These are phyloP conservation scores for Phrynosoma platyrhinos DNA, from an alignment of 2,113 vertebrate genomes.

Conservation along the genomic window DNA sequence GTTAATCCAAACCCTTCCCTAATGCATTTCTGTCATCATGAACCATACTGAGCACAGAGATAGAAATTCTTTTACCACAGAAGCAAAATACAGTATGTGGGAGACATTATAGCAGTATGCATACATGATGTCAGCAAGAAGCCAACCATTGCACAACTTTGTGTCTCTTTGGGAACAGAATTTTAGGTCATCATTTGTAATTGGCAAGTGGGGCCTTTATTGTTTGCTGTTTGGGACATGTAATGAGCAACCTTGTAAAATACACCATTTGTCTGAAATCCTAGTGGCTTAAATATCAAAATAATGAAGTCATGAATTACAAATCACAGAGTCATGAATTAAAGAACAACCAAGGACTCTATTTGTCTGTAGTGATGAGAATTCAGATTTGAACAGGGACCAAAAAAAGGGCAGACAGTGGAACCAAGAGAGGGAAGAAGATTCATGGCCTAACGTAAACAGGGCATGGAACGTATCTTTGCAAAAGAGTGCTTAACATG, in stretches of 20 bases:
- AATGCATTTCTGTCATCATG: background rate
- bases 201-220: constrained; percentile 13
- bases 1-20: background rate
- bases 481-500: background rate
- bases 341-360: constrained; percentile 34
- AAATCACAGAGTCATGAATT: constrained; percentile 44
- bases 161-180: background rate
- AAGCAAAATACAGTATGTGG: background rate
- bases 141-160: background rate
- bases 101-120: background rate
- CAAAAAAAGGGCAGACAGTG: background rate
- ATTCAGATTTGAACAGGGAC: constrained; percentile 24
- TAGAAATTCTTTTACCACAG: background rate
- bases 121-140: background rate
- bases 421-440: background rate
- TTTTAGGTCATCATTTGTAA: constrained; percentile 15
- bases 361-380: constrained; percentile 24
- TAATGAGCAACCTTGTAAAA: constrained; percentile 33
- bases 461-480: background rate
- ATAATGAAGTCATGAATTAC: constrained; percentile 46
- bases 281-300: constrained; percentile 38
- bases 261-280: constrained; percentile 18
- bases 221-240: constrained; percentile 22
- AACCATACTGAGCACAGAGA: background rate
- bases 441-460: background rate